These are phyloP conservation scores for Amphimallon solstitiale DNA, from an alignment of 2,888 invertebrate species.

Conservation along the genomic window DNA sequence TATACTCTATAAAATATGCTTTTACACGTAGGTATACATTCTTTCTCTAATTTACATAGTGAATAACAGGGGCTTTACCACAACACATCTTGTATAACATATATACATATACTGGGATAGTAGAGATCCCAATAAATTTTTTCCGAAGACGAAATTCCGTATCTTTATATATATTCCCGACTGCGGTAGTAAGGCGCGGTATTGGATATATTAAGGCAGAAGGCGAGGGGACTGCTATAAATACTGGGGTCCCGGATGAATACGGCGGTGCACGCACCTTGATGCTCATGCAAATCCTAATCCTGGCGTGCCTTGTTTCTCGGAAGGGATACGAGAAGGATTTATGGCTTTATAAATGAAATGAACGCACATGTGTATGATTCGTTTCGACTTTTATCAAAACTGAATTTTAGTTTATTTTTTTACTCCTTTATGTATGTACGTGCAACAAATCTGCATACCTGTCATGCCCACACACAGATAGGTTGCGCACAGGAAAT, in stretches of 20 bases:
- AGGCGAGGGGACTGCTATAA: constrained; percentile 39
- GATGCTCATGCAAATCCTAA: constrained; percentile 47
- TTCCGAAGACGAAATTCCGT: constrained; percentile 17
- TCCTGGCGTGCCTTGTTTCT: constrained; percentile 43
- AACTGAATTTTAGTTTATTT: constrained; percentile 36
- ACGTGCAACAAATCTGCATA: constrained; percentile 46
- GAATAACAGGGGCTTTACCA: constrained; percentile 8
- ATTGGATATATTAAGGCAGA: constrained; percentile 39
- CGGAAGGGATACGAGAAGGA: constrained; percentile 46
- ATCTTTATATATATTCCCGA: constrained; percentile 26
- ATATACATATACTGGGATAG: constrained; percentile 17
- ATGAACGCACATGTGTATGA: constrained; percentile 47
- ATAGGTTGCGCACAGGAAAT: constrained; percentile 46
- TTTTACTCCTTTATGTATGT: background rate
- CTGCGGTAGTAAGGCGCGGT: constrained; percentile 31
- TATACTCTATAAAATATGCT: background rate
- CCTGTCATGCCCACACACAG: constrained; percentile 46
- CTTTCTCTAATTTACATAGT: constrained; percentile 11
- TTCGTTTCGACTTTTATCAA: constrained; percentile 36
- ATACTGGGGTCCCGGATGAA: constrained; percentile 42
- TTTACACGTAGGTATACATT: constrained; percentile 4
- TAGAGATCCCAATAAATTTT: constrained; percentile 36
- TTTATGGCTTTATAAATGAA: constrained; percentile 51
- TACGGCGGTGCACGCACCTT: constrained; percentile 41
- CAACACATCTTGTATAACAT: constrained; percentile 4